Evolutionary conservation across 1,140 invertebrate species (phyloP).

Genomic region (Eriosoma lanigerum): DNA sequence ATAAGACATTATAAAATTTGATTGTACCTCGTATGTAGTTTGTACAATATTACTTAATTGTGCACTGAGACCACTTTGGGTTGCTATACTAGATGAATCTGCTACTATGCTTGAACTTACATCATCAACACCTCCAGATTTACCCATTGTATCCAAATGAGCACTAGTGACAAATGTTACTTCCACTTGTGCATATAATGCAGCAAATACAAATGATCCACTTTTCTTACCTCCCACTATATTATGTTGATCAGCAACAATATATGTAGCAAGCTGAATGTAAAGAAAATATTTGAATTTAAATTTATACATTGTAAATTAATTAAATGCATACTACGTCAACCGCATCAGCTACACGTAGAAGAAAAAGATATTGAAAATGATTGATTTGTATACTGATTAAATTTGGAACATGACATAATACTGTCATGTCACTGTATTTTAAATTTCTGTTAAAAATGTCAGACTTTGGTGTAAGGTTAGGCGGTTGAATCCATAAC

Average conservation of each 20-base stretch:
- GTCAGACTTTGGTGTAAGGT: background rate
- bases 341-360: slow-evolving; percentile 80
- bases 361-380: slow-evolving; percentile 86
- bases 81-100: slow-evolving; percentile 73
- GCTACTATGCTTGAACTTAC: slow-evolving; percentile 74
- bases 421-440: slow-evolving; percentile 67
- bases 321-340: slow-evolving; percentile 57
- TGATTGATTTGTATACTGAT: slow-evolving; percentile 87
- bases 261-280: slow-evolving; percentile 68
- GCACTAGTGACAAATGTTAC: slow-evolving; percentile 84
- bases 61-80: slow-evolving; percentile 66
- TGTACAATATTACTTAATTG: slow-evolving; percentile 55
- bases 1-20: background rate
- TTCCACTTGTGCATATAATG: slow-evolving; percentile 80
- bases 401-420: slow-evolving; percentile 75
- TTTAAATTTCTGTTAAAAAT: slow-evolving; percentile 5
- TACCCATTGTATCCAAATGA: slow-evolving; percentile 69
- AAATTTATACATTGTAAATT: background rate
- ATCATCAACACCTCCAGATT: slow-evolving; percentile 74
- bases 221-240: slow-evolving; percentile 54
- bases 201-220: slow-evolving; percentile 69
- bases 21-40: slow-evolving; percentile 53
- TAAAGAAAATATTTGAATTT: background rate
- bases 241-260: slow-evolving; percentile 73
- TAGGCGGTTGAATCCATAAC: slow-evolving; percentile 68